Conservation (phyloP, 2,797 vertebrate genomes). For the Hemibagrus guttatus region DNA sequence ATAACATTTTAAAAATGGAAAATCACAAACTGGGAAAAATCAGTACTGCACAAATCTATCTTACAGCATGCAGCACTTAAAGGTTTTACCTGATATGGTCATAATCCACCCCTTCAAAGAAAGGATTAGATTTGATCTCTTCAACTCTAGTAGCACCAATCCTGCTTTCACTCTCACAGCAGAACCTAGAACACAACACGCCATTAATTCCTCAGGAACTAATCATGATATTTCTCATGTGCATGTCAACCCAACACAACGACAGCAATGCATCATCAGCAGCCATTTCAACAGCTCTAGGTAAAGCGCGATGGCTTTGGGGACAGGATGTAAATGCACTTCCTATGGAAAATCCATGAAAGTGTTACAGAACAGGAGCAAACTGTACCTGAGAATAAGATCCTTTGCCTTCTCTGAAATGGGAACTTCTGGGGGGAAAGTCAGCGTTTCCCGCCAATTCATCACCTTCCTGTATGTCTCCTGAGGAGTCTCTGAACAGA, state of each 20-base stretch:
- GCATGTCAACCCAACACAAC: neutral
- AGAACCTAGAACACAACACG: constrained; percentile 80
- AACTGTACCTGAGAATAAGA: constrained; percentile 88
- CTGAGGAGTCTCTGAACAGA: constrained; percentile 98
- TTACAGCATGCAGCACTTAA: too few relatives aligned
- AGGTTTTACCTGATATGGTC: constrained; percentile 92
- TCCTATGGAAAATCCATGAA: too few relatives aligned
- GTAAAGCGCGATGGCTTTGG: too few relatives aligned
- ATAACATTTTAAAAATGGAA: neutral
- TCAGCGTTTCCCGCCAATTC: constrained; percentile 98
- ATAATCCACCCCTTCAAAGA: constrained; percentile 98
- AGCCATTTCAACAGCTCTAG: too few relatives aligned
- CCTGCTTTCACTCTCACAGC: constrained; percentile 95
- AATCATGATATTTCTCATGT: neutral
- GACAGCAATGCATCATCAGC: neutral
- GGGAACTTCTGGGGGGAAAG: constrained; percentile 96
- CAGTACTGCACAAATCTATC: neutral
- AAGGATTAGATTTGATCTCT: constrained; percentile 92
- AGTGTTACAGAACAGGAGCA: neutral
- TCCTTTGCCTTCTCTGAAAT: constrained; percentile 99
- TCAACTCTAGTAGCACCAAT: constrained; percentile 88
- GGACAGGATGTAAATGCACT: too few relatives aligned
- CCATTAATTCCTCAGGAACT: neutral
- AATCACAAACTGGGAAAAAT: neutral
- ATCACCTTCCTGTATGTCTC: constrained; percentile 99